Base-by-base conservation (phyloP, 2,113 vertebrate genomes). In the Callionymus lyra region DNA sequence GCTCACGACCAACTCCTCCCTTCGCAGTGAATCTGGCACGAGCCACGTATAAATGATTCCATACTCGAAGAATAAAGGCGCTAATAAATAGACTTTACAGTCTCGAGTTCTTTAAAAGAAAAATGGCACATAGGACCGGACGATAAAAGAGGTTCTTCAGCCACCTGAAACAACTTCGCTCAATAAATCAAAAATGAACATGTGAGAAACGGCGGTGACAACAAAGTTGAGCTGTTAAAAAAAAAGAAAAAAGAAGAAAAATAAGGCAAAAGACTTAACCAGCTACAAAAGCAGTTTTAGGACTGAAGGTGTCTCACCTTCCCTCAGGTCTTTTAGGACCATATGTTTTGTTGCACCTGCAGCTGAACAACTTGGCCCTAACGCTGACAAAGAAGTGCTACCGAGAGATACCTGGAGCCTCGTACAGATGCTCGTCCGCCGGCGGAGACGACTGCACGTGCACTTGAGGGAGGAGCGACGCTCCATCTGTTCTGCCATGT, bases 31-130 rank as follows among this genome's bases (percentile, higher is more conserved):
- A 57, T 44, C 67, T 85, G 84, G 81, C 83, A 75, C 34, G 35
- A 31, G 60, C 19, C 41, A 21, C 2, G 38, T 35, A 58, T 82
- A 83, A 86, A 80, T 56, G 70, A 74, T 85, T 82, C 83, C 82
- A 84, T 81, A 56, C 63, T 63, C 59, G 65, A 68, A 59, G 73
- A 81, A 64, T 74, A 74, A 76, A 79, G 66, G 62, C 66, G 57
- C 53, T 74, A 72, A 62, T 64, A 80, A 66, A 61, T n/a, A 64
- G 44, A 12, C 59, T 69, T 77, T 54, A 74, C 50, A 44, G 52
- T 27, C 33, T 37, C 44, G 44, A 50, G 49, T 80, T 79, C 79
- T 52, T 75, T 72, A 41, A 38, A n/a, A n/a, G n/a, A n/a, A n/a
- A 53, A 54, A 68, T 71, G 65, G 65, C 59, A 11, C 59, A 68